phyloP scores from a whole-genome alignment of 1,140 invertebrate species.

The Lanistes nyassanus region DNA sequence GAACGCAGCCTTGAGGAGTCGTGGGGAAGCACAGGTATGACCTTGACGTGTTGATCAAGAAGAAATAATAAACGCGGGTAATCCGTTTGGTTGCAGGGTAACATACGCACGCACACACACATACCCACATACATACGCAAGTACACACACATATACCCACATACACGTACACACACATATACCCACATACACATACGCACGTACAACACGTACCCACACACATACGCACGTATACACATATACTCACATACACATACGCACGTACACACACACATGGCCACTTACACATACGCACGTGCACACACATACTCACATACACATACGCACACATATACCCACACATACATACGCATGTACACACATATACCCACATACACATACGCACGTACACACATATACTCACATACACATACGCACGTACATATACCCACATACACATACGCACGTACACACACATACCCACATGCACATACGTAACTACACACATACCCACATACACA shows the following conservation, averaged over 20 bases:
- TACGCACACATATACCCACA: background rate
- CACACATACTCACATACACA: background rate
- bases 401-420: background rate
- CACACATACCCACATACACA: background rate
- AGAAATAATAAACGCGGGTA: too few species aligned
- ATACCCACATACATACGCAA: background rate
- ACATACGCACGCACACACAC: too few species aligned
- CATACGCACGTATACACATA: too few species aligned
- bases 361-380: background rate
- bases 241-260: too few species aligned
- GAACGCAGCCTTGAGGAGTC: too few species aligned
- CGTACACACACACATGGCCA: background rate
- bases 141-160: background rate
- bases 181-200: background rate
- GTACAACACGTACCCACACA: too few species aligned
- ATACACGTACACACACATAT: background rate
- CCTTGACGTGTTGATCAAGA: too few species aligned
- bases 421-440: background rate
- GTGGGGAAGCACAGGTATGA: too few species aligned
- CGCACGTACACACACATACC: background rate
- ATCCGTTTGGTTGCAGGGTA: too few species aligned
- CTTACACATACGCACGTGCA: background rate
- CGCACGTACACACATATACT: background rate
- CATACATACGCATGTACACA: background rate
- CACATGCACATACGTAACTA: background rate